Evolutionary conservation across 2,888 invertebrate species (phyloP), one percentile per base, ranked within the genome.

Genomic region (Neocrepidodera transversa): DNA sequence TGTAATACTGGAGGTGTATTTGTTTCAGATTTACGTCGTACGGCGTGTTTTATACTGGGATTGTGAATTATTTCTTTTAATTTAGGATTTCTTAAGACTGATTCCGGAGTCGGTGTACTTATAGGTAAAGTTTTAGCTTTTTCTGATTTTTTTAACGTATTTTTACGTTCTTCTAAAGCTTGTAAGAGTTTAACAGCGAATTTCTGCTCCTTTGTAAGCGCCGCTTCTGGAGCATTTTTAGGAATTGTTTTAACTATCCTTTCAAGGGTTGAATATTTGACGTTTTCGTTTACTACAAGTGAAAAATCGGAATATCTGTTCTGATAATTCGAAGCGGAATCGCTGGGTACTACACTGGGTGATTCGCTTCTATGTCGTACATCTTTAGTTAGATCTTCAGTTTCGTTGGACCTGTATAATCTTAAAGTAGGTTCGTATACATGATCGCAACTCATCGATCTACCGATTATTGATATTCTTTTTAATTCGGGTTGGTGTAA

Each of bases 161-260:
- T 63, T 60, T 75, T 74, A 18, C 64, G 54, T 23, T 71, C 73
- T n/a, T 74, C 70, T 50, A 76, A 60, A 8, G 73, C 70, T n/a
- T 63, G 54, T 48, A 71, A 71, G 11, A 76, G 55, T 47, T 71
- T 73, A 20, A 71, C 18, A 8, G 76, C 73, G 49, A 76, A 75
- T 38, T 63, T 62, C 53, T 77, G 73, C 55, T 76, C 75, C 36
- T 72, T 71, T 4, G 68, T 73, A 6, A 76, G 50, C 40, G 69
- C 53, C 11, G 61, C 56, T 47, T 72, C 70, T 0, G 73, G 66
- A 2, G 62, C 40, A 13, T 68, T 66, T 4, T 67, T 67, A 20
- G 74, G 73, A 30, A 76, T 75, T 8, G 64, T 56, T 8, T 56
- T 59, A 10, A 70, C 67, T 26, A 76, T 73, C 14, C 64, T 61